These are phyloP conservation scores for Sphenopsis melanotis DNA, from an alignment of 2,797 vertebrate genomes.

Conservation along the genomic window DNA sequence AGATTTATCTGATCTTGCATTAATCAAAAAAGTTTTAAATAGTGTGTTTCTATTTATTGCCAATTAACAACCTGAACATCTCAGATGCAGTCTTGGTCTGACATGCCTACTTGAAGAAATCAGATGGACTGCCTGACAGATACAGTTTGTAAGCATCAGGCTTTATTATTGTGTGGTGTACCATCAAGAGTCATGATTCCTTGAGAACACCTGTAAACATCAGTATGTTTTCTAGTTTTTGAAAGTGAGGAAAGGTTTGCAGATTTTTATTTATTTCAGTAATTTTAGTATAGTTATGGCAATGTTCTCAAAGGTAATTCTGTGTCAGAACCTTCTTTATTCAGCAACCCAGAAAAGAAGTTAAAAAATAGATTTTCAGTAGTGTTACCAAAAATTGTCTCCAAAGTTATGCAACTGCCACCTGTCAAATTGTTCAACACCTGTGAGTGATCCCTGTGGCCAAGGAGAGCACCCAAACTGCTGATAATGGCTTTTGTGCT, in stretches of 20 bases:
- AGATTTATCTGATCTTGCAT: not conserved
- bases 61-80: not conserved
- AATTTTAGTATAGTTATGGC: not conserved
- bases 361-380: not conserved
- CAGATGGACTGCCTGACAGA: not conserved
- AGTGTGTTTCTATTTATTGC: not conserved
- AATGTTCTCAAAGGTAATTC: not conserved
- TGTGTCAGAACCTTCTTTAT: not conserved
- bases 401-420: not conserved
- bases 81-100: not conserved
- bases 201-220: not conserved
- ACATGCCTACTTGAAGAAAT: not conserved
- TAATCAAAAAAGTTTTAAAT: slow-evolving; percentile 20
- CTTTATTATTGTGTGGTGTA: not conserved
- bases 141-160: not conserved
- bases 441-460: not conserved
- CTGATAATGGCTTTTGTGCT: not conserved
- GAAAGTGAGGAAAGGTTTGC: not conserved
- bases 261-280: not conserved
- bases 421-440: not conserved
- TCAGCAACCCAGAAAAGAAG: not conserved
- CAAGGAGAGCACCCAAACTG: not conserved
- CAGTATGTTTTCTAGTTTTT: not conserved
- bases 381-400: not conserved
- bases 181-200: slow-evolving; percentile 10